Evolutionary conservation across 2,113 vertebrate species (phyloP).

Genomic region (Pampusana beccarii): DNA sequence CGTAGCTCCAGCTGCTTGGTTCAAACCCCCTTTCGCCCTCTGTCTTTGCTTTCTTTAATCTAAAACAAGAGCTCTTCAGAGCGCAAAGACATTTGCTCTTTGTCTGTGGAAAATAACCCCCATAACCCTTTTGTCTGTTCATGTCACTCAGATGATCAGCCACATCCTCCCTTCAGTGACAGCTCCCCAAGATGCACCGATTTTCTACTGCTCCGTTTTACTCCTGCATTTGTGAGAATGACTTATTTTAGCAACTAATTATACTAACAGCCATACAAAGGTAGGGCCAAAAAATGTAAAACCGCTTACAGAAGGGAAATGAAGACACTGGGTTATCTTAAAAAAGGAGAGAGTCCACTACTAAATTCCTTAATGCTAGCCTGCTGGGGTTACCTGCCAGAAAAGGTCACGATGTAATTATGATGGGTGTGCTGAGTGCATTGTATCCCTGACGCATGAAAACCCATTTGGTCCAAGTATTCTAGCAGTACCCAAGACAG

Average conservation of each 20-base stretch:
- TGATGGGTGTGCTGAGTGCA: neutral
- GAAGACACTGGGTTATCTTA: slow-evolving; percentile 46
- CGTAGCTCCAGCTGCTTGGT: neutral
- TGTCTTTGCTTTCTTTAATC: neutral
- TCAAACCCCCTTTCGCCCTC: neutral
- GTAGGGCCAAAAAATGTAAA: slow-evolving; percentile 51
- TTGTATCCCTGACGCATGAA: neutral
- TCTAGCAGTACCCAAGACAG: neutral
- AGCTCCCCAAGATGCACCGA: neutral
- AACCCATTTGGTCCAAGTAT: slow-evolving; percentile 11
- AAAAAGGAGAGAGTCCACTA: slow-evolving; percentile 34
- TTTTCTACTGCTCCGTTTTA: slow-evolving; percentile 23
- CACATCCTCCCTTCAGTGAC: slow-evolving; percentile 2
- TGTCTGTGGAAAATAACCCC: neutral
- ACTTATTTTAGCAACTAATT: slow-evolving; percentile 60
- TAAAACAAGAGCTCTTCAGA: neutral
- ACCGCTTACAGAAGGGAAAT: slow-evolving; percentile 53
- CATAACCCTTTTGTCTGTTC: neutral
- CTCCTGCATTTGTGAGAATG: slow-evolving; percentile 43
- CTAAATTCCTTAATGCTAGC: slow-evolving; percentile 53
- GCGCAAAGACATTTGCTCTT: slow-evolving; percentile 4
- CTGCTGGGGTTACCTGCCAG: slow-evolving; percentile 59
- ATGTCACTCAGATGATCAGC: slow-evolving; percentile 24
- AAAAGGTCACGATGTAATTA: slow-evolving; percentile 58
- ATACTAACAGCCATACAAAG: slow-evolving; percentile 51